phyloP scores from a whole-genome alignment of 2,797 vertebrate genomes.

The Pangasius krempfi region DNA sequence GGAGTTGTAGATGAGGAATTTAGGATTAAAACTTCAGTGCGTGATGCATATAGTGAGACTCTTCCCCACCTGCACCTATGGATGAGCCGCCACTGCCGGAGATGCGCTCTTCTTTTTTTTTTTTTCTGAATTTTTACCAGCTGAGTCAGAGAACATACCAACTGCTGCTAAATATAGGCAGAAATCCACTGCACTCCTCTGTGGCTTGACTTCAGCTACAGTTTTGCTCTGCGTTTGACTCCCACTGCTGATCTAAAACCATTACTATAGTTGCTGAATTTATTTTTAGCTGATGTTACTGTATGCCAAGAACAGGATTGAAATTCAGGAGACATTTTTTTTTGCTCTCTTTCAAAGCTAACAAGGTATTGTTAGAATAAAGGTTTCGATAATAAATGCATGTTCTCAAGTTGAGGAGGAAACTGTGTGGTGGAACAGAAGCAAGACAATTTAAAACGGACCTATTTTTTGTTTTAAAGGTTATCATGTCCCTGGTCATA shows the following conservation, averaged over 20 bases:
- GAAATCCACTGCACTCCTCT: slow-evolving; percentile 24
- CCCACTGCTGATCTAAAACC: neutral
- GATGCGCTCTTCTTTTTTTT: neutral
- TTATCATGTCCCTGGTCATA: neutral
- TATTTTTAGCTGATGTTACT: neutral
- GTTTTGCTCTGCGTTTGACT: neutral
- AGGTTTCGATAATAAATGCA: neutral
- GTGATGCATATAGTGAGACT: neutral
- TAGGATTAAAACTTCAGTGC: neutral
- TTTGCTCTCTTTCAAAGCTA: neutral
- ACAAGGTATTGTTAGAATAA: neutral
- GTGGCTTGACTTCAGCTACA: slow-evolving; percentile 14
- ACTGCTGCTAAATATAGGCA: slow-evolving; percentile 53
- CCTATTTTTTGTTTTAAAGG: neutral
- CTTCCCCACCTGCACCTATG: neutral
- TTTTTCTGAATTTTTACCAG: slow-evolving; percentile 35
- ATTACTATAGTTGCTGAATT: neutral
- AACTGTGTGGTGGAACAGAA: neutral
- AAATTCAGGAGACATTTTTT: neutral
- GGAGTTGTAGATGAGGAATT: neutral
- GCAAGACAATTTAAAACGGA: neutral
- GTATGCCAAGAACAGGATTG: neutral
- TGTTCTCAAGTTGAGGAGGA: neutral
- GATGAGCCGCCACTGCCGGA: neutral
- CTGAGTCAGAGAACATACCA: slow-evolving; percentile 53